A percentile compares a stretch with the other conserved stretches of the same genome.
phyloP scores from a whole-genome alignment of 1,140 invertebrate genomes.

The Physella acuta region DNA sequence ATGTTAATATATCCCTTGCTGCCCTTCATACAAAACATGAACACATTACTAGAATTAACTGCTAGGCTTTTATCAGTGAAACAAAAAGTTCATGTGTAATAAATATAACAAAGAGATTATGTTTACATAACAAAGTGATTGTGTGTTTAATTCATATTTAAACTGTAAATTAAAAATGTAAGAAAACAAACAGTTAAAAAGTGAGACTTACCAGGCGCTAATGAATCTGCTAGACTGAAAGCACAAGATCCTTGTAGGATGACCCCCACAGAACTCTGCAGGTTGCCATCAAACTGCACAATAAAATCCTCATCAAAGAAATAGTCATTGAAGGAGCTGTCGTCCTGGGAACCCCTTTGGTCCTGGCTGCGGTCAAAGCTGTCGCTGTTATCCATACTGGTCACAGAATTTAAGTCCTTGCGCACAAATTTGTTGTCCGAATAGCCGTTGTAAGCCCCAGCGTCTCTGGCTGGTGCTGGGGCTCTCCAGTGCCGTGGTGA shows the following conservation, averaged over 20 bases:
- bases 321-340: slow-evolving; percentile 45
- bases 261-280: slow-evolving; percentile 31
- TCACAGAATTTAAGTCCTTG: neutral
- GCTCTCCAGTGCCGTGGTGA: neutral
- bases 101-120: too few species aligned
- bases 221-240: slow-evolving; percentile 15
- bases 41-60: too few species aligned
- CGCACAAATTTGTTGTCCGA: neutral
- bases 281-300: slow-evolving; percentile 52
- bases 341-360: slow-evolving; percentile 30
- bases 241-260: slow-evolving; percentile 25
- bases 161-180: too few species aligned
- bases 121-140: too few species aligned
- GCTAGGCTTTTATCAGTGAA: too few species aligned
- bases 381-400: slow-evolving; percentile 23
- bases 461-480: neutral
- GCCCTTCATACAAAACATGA: too few species aligned
- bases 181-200: too few species aligned
- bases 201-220: slow-evolving; percentile 18
- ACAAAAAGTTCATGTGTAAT: too few species aligned
- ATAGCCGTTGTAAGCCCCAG: neutral
- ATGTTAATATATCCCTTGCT: too few species aligned
- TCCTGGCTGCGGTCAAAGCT: slow-evolving; percentile 19
- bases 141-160: too few species aligned
- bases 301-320: slow-evolving; percentile 56